phyloP scores from a whole-genome alignment of 2,113 vertebrate species.

The Sylvilagus bachmani region DNA sequence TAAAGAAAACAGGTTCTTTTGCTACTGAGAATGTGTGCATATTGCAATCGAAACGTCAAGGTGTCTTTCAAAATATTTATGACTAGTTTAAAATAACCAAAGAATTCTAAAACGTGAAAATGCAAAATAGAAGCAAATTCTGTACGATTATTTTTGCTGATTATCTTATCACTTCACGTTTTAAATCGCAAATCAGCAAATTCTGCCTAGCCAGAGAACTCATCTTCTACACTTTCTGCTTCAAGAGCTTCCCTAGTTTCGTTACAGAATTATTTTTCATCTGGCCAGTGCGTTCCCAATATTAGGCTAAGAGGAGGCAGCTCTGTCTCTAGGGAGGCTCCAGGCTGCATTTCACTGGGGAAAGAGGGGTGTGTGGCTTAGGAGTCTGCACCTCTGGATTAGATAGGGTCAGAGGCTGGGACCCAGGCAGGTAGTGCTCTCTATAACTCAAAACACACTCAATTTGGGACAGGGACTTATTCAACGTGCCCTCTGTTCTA shows the following conservation, averaged over 20 bases:
- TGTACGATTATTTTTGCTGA: background rate
- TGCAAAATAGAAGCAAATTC: background rate
- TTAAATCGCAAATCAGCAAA: background rate
- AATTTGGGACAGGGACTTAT: background rate
- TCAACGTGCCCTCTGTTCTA: background rate
- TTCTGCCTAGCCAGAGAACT: background rate
- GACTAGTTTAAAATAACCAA: background rate
- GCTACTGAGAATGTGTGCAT: background rate
- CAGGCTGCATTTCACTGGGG: too few species aligned
- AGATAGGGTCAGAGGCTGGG: background rate
- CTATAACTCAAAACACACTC: background rate
- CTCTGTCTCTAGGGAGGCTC: background rate
- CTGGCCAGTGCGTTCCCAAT: background rate
- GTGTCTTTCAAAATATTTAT: background rate
- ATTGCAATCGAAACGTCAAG: background rate
- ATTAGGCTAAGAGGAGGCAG: background rate
- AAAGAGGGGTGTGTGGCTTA: accelerated
- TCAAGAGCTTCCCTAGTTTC: background rate
- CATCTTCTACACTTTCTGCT: background rate
- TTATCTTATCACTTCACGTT: background rate
- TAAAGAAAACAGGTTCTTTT: background rate
- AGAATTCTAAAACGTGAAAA: background rate
- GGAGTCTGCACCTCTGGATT: too few species aligned
- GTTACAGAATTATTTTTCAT: background rate
- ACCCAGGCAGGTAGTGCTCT: background rate